Base-by-base conservation (phyloP, 2,888 invertebrate genomes). In the Catocala sponsa region DNA sequence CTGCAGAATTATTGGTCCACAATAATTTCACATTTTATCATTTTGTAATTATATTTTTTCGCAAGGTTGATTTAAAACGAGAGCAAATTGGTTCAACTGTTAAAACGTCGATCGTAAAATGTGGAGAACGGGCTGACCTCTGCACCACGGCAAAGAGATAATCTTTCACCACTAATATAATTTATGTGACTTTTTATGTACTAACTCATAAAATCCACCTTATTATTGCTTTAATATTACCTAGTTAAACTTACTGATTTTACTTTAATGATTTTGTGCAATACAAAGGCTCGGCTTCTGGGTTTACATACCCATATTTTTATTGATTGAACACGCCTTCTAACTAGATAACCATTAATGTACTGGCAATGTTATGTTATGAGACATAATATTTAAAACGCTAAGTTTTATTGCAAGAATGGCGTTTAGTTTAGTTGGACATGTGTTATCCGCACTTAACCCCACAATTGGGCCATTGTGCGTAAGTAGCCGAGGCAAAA, bases 31-130 rank as follows among this genome's bases (percentile, higher is more conserved):
- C 38, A 60, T 65, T 63, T 72, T 43, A 55, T 58, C 65, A 75
- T 80, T 73, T 80, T 82, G 74, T 77, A 78, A 81, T 83, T 82
- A 74, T 80, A 80, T 82, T 81, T 74, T 64, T 65, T 71, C 56
- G 74, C 86, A 88, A 89, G 87, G 87, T 83, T 84, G 76, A 79
- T 78, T 78, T 79, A 80, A 88, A 72, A 82, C 74, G 79, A 81
- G 85, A 86, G 78, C 87, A 86, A 80, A 83, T 74, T 75, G 74
- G 69, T 77, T 63, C 64, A 77, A 72, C 63, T 74, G 67, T 74
- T 68, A 69, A 79, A 79, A 79, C 78, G 70, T 71, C 72, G 74
- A 72, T 79, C 78, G 75, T 81, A 80, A 84, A 85, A 68, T 59
- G 66, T 70, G 72, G 82, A 82, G 84, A 85, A 81, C 68, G 81